Evolutionary conservation across 1,140 invertebrate species (phyloP).

Genomic region (Prorops nasuta): DNA sequence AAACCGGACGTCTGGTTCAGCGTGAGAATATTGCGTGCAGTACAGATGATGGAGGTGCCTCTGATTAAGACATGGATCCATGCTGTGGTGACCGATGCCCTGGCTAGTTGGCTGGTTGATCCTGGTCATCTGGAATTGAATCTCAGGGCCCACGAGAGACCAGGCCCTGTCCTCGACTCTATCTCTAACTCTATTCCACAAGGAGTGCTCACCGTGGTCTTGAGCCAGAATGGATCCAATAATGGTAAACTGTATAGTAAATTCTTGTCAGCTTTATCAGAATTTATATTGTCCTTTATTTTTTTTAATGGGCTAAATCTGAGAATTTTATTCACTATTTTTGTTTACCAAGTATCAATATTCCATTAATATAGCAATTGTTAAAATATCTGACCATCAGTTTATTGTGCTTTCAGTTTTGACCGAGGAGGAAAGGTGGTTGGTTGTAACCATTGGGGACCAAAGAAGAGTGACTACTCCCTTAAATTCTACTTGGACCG

Average conservation of each 20-base stretch:
- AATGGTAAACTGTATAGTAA: too few species aligned
- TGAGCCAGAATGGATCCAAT: conserved; percentile 32
- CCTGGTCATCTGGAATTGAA: conserved; percentile 57
- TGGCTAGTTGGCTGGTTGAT: conserved; percentile 61
- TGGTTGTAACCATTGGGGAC: conserved; percentile 53
- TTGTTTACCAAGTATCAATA: too few species aligned
- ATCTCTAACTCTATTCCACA: conserved; percentile 44
- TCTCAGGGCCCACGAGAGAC: conserved; percentile 50
- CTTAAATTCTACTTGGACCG: conserved; percentile 50
- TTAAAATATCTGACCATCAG: too few species aligned
- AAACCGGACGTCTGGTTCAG: conserved; percentile 62
- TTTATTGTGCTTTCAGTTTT: too few species aligned
- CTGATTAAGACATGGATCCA: conserved; percentile 62
- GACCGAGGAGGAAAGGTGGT: conserved; percentile 50
- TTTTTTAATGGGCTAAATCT: too few species aligned
- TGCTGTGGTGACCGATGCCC: conserved; percentile 58
- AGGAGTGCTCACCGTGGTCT: conserved; percentile 55
- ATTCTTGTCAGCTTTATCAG: too few species aligned
- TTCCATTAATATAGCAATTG: too few species aligned
- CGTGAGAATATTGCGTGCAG: conserved; percentile 51
- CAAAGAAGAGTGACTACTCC: conserved; percentile 51
- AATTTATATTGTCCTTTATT: too few species aligned
- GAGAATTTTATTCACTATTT: too few species aligned
- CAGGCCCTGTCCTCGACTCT: conserved; percentile 40
- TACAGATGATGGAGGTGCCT: conserved; percentile 62